A percentile compares a stretch with the other conserved stretches of the same genome.
Conservation (phyloP, 2,888 invertebrate species). For the Nymphalis polychloros region DNA sequence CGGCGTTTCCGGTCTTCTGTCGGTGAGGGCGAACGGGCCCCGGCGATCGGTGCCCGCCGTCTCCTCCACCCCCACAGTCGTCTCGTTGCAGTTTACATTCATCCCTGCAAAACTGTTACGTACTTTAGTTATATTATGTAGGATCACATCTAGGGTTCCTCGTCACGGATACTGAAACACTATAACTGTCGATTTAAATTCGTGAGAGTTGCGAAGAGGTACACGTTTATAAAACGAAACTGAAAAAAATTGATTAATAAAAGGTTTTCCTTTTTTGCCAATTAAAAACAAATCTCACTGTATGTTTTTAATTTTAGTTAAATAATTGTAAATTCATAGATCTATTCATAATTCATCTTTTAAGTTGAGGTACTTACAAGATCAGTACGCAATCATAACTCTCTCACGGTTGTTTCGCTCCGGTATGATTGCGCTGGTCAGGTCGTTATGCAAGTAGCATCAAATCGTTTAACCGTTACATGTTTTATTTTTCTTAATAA, state of each 20-base stretch:
- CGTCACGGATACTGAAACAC: neutral
- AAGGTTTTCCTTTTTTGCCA: no score
- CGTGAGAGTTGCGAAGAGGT: no score
- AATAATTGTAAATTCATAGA: no score
- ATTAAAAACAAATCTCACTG: no score
- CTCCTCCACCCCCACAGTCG: constrained; percentile 32
- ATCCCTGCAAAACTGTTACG: constrained; percentile 17
- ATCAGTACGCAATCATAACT: constrained; percentile 25
- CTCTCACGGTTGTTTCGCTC: constrained; percentile 39
- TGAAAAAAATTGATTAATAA: no score
- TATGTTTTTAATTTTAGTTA: no score
- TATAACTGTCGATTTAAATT: no score
- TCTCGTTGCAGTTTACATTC: constrained; percentile 15
- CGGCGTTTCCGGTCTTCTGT: constrained; percentile 63
- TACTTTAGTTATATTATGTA: constrained; percentile 7
- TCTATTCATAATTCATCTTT: no score
- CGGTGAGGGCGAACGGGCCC: constrained; percentile 51
- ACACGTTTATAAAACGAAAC: no score
- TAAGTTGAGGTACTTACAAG: neutral
- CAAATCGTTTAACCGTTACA: constrained; percentile 23
- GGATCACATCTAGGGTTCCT: constrained; percentile 1
- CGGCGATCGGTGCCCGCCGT: constrained; percentile 36
- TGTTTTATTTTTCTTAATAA: constrained; percentile 15
- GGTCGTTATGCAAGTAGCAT: constrained; percentile 31
- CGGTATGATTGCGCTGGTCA: constrained; percentile 35